phyloP scores from a whole-genome alignment of 2,888 invertebrate genomes.

The Acronicta psi region DNA sequence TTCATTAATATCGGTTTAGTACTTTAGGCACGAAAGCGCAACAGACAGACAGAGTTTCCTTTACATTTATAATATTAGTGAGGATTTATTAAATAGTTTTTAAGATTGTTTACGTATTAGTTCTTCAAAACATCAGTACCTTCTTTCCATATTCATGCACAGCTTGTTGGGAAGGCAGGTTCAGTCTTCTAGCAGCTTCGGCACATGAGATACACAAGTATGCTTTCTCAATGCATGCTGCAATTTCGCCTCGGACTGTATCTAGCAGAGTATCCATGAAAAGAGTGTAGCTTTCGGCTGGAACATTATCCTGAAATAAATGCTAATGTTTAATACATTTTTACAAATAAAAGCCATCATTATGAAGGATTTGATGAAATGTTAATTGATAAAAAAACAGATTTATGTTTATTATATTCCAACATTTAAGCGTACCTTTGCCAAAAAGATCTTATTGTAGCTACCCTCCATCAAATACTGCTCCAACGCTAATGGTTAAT shows the following conservation, averaged over 20 bases:
- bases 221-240: constrained; percentile 98
- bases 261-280: constrained; percentile 99
- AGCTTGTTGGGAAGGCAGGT: constrained; percentile 93
- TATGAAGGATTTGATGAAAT: too few relatives aligned
- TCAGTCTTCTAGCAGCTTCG: constrained; percentile 97
- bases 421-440: constrained; percentile 88
- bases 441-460: constrained; percentile 98
- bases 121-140: constrained; percentile 80
- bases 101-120: too few relatives aligned
- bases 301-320: constrained; percentile 93
- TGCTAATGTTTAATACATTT: not conserved
- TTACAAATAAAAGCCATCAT: not conserved
- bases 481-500: constrained; percentile 98
- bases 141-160: constrained; percentile 94
- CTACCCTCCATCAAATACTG: constrained; percentile 99
- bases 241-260: constrained; percentile 98
- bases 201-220: constrained; percentile 96
- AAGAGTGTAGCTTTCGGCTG: constrained; percentile 97
- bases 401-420: not conserved
- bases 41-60: too few relatives aligned
- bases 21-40: too few relatives aligned
- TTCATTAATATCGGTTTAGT: too few relatives aligned
- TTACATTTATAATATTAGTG: too few relatives aligned
- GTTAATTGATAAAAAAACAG: too few relatives aligned
- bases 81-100: too few relatives aligned